Evolutionary conservation across 2,888 invertebrate species (phyloP).

Genomic region (Morpho helenor): DNA sequence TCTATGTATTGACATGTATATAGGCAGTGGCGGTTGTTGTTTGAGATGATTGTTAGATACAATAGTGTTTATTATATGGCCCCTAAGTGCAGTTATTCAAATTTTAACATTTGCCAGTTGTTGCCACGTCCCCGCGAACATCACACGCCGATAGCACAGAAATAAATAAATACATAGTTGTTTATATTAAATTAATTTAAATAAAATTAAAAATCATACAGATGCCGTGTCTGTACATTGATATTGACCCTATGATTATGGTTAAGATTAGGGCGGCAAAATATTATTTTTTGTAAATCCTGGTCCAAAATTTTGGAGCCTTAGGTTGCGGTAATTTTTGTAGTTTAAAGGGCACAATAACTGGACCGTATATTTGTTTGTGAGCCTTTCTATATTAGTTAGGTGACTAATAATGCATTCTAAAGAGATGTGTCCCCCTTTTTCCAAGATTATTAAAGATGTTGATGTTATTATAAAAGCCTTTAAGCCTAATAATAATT

Average conservation of each 20-base stretch:
- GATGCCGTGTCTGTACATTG: conserved; percentile 1
- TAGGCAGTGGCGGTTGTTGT: conserved; percentile 61
- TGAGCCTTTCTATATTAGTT: too few species aligned
- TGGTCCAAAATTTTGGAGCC: too few species aligned
- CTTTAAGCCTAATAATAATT: too few species aligned
- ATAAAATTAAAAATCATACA: background rate
- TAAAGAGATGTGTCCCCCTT: too few species aligned
- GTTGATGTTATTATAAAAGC: too few species aligned
- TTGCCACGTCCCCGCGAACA: conserved; percentile 67
- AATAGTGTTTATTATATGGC: conserved; percentile 55
- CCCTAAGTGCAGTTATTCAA: conserved; percentile 79
- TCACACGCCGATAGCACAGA: conserved; percentile 71
- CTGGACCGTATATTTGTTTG: too few species aligned
- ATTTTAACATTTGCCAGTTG: conserved; percentile 73
- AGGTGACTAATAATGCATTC: too few species aligned
- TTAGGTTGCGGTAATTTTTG: too few species aligned
- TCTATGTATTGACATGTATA: conserved; percentile 78
- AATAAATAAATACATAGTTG: conserved; percentile 39
- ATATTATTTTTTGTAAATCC: too few species aligned
- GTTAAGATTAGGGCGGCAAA: too few species aligned
- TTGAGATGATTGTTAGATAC: conserved; percentile 47
- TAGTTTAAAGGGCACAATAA: too few species aligned
- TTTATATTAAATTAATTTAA: conserved; percentile 25
- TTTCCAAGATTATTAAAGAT: too few species aligned
- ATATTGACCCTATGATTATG: background rate